A percentile compares a stretch with the other conserved stretches of the same genome.
Conservation (phyloP, 1,140 invertebrate genomes). For the Apis florea region DNA sequence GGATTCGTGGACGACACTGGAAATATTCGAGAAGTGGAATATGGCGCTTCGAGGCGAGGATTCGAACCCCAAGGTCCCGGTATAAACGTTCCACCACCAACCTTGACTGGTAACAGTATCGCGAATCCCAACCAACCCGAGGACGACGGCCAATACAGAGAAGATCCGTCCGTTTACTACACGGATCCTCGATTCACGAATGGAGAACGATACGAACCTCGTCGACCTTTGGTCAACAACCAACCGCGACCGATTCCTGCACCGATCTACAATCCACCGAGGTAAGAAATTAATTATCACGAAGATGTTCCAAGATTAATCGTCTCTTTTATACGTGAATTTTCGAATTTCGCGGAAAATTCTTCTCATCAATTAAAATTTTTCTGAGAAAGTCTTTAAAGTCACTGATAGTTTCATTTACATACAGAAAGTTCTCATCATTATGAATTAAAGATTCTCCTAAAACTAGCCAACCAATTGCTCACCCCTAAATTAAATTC, state of each 20-base stretch:
- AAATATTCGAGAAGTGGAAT: slow-evolving; percentile 86
- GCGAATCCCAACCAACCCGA: slow-evolving; percentile 81
- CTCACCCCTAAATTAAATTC: too few species aligned
- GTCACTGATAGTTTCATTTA: too few species aligned
- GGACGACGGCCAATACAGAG: slow-evolving; percentile 91
- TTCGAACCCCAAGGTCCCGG: slow-evolving; percentile 89
- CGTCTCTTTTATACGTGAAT: too few species aligned
- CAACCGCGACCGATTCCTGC: slow-evolving; percentile 26
- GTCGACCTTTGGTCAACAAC: slow-evolving; percentile 22
- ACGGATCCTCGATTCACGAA: slow-evolving; percentile 87
- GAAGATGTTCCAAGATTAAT: too few species aligned
- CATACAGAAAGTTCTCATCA: too few species aligned
- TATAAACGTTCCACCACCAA: slow-evolving; percentile 90
- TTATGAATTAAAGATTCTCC: too few species aligned
- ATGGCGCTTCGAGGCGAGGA: slow-evolving; percentile 88
- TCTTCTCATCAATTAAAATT: too few species aligned
- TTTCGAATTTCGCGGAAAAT: too few species aligned
- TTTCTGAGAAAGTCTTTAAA: too few species aligned
- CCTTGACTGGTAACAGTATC: slow-evolving; percentile 80
- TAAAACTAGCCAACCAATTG: too few species aligned
- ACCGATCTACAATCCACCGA: slow-evolving; percentile 43
- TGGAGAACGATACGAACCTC: slow-evolving; percentile 75
- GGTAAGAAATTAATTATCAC: slow-evolving; percentile 14
- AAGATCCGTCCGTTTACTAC: slow-evolving; percentile 89
- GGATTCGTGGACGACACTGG: slow-evolving; percentile 91